Evolutionary conservation across 2,888 invertebrate genomes (phyloP).

Genomic region (Hyles lineata): DNA sequence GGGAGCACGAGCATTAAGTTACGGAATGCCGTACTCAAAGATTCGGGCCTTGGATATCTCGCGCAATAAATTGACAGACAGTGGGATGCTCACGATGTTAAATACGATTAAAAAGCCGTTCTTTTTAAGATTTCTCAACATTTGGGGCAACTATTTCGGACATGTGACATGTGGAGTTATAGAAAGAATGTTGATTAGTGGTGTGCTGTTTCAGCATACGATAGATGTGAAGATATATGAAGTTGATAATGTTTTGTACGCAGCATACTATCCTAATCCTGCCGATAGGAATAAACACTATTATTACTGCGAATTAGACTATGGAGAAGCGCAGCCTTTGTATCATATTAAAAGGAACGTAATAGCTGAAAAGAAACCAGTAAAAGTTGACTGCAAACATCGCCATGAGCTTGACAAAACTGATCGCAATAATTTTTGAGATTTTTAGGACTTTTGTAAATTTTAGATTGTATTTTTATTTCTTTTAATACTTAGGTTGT

Average conservation of each 20-base stretch:
- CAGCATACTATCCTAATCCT: slow-evolving; percentile 74
- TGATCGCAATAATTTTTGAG: slow-evolving; percentile 53
- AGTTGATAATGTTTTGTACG: slow-evolving; percentile 62
- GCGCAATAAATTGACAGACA: slow-evolving; percentile 82
- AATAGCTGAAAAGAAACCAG: slow-evolving; percentile 50
- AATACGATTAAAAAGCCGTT: slow-evolving; percentile 83
- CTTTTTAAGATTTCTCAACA: slow-evolving; percentile 68
- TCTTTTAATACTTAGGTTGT: not conserved
- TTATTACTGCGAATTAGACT: slow-evolving; percentile 83
- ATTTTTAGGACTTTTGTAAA: slow-evolving; percentile 28
- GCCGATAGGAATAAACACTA: slow-evolving; percentile 80
- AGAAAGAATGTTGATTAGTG: slow-evolving; percentile 68
- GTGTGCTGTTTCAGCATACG: slow-evolving; percentile 66
- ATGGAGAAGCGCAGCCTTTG: slow-evolving; percentile 71
- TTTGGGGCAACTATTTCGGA: slow-evolving; percentile 73
- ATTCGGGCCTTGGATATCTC: slow-evolving; percentile 84
- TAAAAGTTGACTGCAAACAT: slow-evolving; percentile 70
- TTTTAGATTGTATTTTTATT: slow-evolving; percentile 26
- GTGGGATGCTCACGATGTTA: slow-evolving; percentile 81
- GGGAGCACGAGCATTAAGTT: slow-evolving; percentile 84
- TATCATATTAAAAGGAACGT: slow-evolving; percentile 68
- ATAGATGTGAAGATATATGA: slow-evolving; percentile 70
- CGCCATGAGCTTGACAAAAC: slow-evolving; percentile 69
- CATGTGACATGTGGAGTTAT: slow-evolving; percentile 72
- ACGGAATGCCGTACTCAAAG: slow-evolving; percentile 84